Conservation (phyloP, 2,113 vertebrate genomes). For the Equus quagga region DNA sequence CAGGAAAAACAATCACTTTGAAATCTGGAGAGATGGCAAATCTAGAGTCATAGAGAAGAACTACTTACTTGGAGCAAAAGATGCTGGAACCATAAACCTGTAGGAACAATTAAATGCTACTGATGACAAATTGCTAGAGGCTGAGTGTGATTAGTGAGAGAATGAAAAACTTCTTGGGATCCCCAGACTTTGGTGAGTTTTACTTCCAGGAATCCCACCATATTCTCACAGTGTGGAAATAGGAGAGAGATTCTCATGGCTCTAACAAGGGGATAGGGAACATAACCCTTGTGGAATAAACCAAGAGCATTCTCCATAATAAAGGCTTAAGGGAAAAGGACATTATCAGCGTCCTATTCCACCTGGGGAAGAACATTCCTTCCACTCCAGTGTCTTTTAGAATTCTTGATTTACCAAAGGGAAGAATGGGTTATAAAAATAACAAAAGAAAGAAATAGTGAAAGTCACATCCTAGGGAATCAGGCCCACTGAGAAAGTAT, state of each 20-base stretch:
- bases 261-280: background rate
- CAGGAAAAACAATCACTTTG: background rate
- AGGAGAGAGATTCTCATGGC: background rate
- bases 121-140: background rate
- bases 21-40: background rate
- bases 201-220: background rate
- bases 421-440: background rate
- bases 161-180: too few species aligned
- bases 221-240: background rate
- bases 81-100: background rate
- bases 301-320: background rate
- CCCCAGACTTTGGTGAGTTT: background rate
- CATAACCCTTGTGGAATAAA: background rate
- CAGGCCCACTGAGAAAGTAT: background rate
- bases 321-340: background rate
- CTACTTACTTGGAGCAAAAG: background rate
- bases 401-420: background rate
- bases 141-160: background rate
- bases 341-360: background rate
- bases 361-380: background rate
- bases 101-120: background rate
- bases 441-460: background rate
- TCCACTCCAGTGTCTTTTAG: background rate
- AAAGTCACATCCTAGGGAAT: background rate
- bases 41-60: background rate